Conservation (phyloP, 2,888 invertebrate genomes). For the Helicoverpa assulta region DNA sequence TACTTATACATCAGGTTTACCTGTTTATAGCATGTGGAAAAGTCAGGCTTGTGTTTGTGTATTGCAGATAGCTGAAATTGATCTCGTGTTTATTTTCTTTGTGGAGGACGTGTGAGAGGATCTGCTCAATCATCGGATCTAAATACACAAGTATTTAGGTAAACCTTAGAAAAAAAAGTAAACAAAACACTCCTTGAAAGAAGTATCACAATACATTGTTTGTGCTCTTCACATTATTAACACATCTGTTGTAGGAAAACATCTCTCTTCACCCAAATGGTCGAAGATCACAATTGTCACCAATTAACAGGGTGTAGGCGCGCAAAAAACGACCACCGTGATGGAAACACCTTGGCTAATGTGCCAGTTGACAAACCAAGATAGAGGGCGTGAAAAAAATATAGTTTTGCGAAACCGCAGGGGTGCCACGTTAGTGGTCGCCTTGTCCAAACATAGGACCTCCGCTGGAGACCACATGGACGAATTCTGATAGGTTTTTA, state of each 20-base stretch:
- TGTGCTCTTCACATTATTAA: slow-evolving; percentile 64
- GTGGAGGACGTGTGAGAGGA: slow-evolving; percentile 22
- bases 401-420: slow-evolving; percentile 81
- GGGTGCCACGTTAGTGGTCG: slow-evolving; percentile 79
- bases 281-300: slow-evolving; percentile 87
- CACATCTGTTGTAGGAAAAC: slow-evolving; percentile 84
- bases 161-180: slow-evolving; percentile 5
- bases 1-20: slow-evolving; percentile 14
- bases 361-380: slow-evolving; percentile 87
- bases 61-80: not conserved
- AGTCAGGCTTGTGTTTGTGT: not conserved
- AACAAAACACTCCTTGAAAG: slow-evolving; percentile 13
- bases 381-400: slow-evolving; percentile 75
- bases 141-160: slow-evolving; percentile 1
- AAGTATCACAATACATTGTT: slow-evolving; percentile 38
- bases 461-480: slow-evolving; percentile 76
- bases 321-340: slow-evolving; percentile 85
- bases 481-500: slow-evolving; percentile 56
- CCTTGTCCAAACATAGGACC: slow-evolving; percentile 86
- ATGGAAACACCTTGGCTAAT: slow-evolving; percentile 88
- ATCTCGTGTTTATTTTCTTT: slow-evolving; percentile 9
- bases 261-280: slow-evolving; percentile 85
- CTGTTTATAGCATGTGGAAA: slow-evolving; percentile 9
- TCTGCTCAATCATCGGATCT: slow-evolving; percentile 27
- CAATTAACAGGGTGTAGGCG: slow-evolving; percentile 83